phyloP scores from a whole-genome alignment of 2,797 vertebrate species.

The Diplodus sargus region DNA sequence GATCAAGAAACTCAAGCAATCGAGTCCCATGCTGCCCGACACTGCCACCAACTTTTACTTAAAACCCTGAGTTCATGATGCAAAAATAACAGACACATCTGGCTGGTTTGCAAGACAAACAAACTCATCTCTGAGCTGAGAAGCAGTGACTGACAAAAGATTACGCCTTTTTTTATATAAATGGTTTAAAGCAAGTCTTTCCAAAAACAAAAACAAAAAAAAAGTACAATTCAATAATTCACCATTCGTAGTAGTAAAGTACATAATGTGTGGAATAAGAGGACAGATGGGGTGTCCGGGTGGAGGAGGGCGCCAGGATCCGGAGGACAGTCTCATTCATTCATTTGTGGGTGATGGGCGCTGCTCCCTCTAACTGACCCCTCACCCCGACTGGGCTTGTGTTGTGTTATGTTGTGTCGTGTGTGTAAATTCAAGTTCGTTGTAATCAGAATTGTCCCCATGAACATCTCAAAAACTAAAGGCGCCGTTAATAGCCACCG shows the following conservation, averaged over 20 bases:
- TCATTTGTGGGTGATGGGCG: slow-evolving; percentile 68
- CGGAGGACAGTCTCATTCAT: slow-evolving; percentile 72
- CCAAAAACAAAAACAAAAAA: slow-evolving; percentile 61
- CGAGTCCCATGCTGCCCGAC: slow-evolving; percentile 66
- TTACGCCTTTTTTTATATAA: slow-evolving; percentile 60
- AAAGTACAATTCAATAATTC: slow-evolving; percentile 72
- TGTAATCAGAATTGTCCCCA: slow-evolving; percentile 63
- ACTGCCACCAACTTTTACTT: slow-evolving; percentile 75
- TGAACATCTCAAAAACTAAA: slow-evolving; percentile 58
- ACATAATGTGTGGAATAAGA: slow-evolving; percentile 74
- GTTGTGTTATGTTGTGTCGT: slow-evolving; percentile 32
- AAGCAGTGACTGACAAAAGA: slow-evolving; percentile 72
- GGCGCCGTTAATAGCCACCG: slow-evolving; percentile 66
- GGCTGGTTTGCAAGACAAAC: slow-evolving; percentile 73
- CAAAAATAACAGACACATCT: slow-evolving; percentile 74
- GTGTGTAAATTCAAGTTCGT: slow-evolving; percentile 75
- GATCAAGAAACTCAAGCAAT: slow-evolving; percentile 75
- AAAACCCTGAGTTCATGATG: slow-evolving; percentile 85
- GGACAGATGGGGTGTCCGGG: slow-evolving; percentile 65
- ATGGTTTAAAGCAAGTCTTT: slow-evolving; percentile 57
- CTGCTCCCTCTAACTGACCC: slow-evolving; percentile 57
- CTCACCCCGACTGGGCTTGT: slow-evolving; percentile 44
- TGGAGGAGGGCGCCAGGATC: slow-evolving; percentile 40
- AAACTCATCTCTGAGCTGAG: slow-evolving; percentile 59
- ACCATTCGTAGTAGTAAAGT: slow-evolving; percentile 79